A percentile compares a stretch with the other conserved stretches of the same genome.
Conservation (phyloP, 2,113 vertebrate species). For the Lamprologus sp. region DNA sequence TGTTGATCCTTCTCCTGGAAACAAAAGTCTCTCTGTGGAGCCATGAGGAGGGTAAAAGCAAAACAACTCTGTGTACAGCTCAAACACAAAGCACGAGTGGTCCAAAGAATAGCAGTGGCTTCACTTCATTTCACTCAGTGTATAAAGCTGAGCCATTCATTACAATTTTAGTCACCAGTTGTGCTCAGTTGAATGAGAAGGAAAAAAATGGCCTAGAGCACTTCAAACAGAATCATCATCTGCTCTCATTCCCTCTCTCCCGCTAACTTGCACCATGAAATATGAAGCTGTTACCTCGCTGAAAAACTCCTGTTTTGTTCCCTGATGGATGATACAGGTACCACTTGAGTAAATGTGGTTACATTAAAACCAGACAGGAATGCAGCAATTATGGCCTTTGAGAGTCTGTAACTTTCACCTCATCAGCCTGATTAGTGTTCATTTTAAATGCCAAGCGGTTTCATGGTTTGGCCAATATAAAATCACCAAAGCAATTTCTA, state of each 20-base stretch:
- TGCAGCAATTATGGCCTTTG: background rate
- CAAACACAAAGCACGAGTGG: background rate
- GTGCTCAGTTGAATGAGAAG: background rate
- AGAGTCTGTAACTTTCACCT: background rate
- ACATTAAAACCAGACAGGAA: background rate
- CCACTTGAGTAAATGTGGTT: background rate
- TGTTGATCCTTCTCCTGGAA: background rate
- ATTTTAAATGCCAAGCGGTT: background rate
- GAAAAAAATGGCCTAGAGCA: background rate
- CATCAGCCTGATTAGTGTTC: background rate
- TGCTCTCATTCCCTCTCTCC: background rate
- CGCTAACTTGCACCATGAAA: background rate
- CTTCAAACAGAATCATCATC: background rate
- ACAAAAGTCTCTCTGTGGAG: slow-evolving; percentile 4
- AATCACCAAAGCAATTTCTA: background rate
- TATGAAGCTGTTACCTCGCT: background rate
- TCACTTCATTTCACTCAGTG: background rate
- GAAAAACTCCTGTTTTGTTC: background rate
- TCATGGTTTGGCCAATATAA: background rate
- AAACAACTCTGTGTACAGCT: background rate
- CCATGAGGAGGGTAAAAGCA: background rate
- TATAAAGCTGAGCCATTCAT: background rate
- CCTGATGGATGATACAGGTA: background rate
- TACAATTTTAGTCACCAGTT: background rate
- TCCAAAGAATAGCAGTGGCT: background rate